Evolutionary conservation across 2,888 invertebrate genomes (phyloP), one percentile per base, ranked within the genome.

Genomic region (Caenorhabditis macrosperma): DNA sequence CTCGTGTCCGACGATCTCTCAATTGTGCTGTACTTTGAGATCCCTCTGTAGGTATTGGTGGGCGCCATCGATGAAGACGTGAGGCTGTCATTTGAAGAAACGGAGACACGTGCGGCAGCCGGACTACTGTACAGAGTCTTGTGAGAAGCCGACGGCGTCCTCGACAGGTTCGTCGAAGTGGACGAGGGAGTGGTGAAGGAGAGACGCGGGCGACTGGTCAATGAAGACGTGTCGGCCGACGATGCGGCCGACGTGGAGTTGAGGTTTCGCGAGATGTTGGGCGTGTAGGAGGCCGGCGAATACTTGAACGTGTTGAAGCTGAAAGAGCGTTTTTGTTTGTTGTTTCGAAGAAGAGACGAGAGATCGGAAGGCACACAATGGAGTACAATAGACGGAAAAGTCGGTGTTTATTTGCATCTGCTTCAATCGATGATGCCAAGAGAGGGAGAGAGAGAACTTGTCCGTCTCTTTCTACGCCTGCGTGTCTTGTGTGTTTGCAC

Each of bases 111-210:
- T 2, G 75, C 79, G n/a, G 79, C 75, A 2, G 79, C 79, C 9
- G 79, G 79, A 38, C 79, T 79, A 66, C 60, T 79, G 66, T 79
- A 79, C 4, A 79, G 38, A 17, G 59, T 75, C 46, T 75, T 79
- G 48, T 75, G 75, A 1, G 79, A 59, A 20, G 68, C 12, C 7
- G 74, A 61, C 10, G 60, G 20, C 9, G 72, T 60, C 38, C 78
- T 24, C 35, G 67, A 55, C 26, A 78, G 26, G 22, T 54, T 71
- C 30, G 78, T 38, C 5, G 46, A 57, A 38, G 57, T 50, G 20
- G 55, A 30, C 4, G 69, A 38, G 2, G 57, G 63, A 9, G 66
- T 63, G 26, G 59, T 50, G 54, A 50, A 59, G 0, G 57, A 60
- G 17, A 60, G 59, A 33, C 72, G 46, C 22, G 67, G 59, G 20